These are phyloP conservation scores for Canis aureus DNA, from an alignment of 2,113 vertebrate species.

Conservation along the genomic window DNA sequence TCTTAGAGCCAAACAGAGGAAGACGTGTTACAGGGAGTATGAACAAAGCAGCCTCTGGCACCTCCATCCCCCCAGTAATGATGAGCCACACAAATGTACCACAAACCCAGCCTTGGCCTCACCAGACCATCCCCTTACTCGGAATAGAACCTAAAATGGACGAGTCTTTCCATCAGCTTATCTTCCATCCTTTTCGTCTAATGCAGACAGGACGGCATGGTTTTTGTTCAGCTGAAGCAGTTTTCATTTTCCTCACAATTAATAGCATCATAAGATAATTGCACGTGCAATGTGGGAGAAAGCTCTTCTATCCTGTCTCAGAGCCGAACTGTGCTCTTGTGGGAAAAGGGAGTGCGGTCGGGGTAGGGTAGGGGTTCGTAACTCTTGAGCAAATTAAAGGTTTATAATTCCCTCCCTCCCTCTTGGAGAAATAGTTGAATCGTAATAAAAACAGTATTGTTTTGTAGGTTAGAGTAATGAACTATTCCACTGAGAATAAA, in stretches of 20 bases:
- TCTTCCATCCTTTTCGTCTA: background rate
- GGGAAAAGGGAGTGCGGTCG: background rate
- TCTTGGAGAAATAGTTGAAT: background rate
- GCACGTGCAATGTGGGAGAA: background rate
- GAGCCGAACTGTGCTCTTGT: background rate
- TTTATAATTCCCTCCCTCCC: background rate
- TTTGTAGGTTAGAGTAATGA: background rate
- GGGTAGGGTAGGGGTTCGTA: background rate
- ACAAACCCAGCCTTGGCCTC: background rate
- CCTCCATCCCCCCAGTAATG: background rate
- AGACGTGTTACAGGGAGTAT: background rate
- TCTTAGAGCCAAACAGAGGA: background rate
- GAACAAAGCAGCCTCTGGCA: background rate
- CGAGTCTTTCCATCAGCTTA: background rate
- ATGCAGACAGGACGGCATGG: background rate
- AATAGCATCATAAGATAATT: background rate
- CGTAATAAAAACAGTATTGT: background rate
- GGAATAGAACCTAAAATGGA: background rate
- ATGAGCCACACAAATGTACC: background rate
- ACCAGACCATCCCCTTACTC: background rate
- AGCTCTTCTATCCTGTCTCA: background rate
- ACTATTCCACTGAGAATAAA: slow-evolving; percentile 15
- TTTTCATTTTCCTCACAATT: background rate
- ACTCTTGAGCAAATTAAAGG: background rate
- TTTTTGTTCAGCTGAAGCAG: slow-evolving; percentile 5